Conservation (phyloP, 2,888 invertebrate genomes). For the Clostera curtula region DNA sequence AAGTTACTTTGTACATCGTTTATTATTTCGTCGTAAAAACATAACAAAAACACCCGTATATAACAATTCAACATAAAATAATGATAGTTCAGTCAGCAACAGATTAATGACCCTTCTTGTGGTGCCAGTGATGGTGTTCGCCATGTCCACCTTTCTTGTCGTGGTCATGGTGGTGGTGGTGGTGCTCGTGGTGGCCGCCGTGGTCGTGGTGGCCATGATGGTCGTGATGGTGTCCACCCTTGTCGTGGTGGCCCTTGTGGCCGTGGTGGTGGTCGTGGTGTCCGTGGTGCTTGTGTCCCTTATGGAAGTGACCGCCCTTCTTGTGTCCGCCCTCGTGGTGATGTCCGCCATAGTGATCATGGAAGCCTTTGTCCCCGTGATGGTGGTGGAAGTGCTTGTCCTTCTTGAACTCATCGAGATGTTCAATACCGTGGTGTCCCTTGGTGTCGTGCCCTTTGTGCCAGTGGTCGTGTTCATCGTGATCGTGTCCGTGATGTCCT, state of each 20-base stretch:
- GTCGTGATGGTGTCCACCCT: slow-evolving; percentile 84
- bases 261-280: slow-evolving; percentile 84
- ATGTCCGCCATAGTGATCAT: slow-evolving; percentile 83
- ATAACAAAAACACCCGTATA: slow-evolving; percentile 33
- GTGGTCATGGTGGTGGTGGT: slow-evolving; percentile 79
- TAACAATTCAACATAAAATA: slow-evolving; percentile 18
- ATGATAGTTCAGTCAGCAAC: slow-evolving; percentile 14
- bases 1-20: slow-evolving; percentile 18
- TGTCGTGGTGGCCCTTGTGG: slow-evolving; percentile 83
- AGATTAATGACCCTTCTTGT: slow-evolving; percentile 61
- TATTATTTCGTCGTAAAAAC: slow-evolving; percentile 32
- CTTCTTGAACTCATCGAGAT: slow-evolving; percentile 87
- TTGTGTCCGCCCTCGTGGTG: slow-evolving; percentile 84
- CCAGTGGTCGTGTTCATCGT: slow-evolving; percentile 76
- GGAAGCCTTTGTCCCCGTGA: slow-evolving; percentile 83
- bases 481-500: slow-evolving; percentile 72
- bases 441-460: slow-evolving; percentile 88
- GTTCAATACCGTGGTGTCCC: slow-evolving; percentile 87
- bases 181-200: slow-evolving; percentile 84
- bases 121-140: slow-evolving; percentile 84
- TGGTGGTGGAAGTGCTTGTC: slow-evolving; percentile 89
- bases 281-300: slow-evolving; percentile 83
- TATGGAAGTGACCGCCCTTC: slow-evolving; percentile 85
- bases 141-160: slow-evolving; percentile 86
- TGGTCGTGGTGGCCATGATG: slow-evolving; percentile 84